Percentiles rank a stretch among this genome's conserved stretches.
Conservation (phyloP, 2,888 invertebrate species). For the Tipula unca region DNA sequence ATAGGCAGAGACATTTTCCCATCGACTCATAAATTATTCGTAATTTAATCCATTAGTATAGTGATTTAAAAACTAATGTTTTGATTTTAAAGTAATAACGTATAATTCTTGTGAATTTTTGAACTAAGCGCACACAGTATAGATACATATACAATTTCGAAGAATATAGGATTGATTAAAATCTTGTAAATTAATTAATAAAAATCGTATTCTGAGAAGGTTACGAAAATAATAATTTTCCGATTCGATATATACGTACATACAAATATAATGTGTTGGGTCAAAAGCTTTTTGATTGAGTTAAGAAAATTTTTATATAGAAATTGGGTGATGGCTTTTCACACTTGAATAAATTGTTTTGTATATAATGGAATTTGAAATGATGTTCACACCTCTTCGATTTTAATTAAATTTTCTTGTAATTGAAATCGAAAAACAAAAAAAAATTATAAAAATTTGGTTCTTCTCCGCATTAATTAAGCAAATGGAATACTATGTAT, state of each 20-base stretch:
- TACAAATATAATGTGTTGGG: background rate
- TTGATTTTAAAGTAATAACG: no score
- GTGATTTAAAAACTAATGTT: background rate
- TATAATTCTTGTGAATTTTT: no score
- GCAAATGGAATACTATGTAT: background rate
- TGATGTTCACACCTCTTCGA: background rate
- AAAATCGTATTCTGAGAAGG: no score
- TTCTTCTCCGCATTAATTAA: background rate
- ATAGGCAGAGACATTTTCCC: background rate
- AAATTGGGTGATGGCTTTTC: background rate
- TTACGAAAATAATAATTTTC: background rate
- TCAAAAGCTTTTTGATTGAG: no score
- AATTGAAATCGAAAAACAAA: background rate
- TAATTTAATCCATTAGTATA: background rate
- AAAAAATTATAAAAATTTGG: background rate
- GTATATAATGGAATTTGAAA: background rate
- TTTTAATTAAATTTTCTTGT: background rate
- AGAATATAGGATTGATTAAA: no score
- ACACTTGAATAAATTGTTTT: background rate
- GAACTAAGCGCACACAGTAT: no score
- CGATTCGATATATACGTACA: background rate
- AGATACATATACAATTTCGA: no score
- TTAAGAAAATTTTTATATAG: no score
- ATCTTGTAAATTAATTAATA: no score
- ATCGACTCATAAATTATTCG: background rate